These are phyloP conservation scores for Aulostomus chinensis DNA, from an alignment of 2,797 vertebrate genomes.

Conservation along the genomic window DNA sequence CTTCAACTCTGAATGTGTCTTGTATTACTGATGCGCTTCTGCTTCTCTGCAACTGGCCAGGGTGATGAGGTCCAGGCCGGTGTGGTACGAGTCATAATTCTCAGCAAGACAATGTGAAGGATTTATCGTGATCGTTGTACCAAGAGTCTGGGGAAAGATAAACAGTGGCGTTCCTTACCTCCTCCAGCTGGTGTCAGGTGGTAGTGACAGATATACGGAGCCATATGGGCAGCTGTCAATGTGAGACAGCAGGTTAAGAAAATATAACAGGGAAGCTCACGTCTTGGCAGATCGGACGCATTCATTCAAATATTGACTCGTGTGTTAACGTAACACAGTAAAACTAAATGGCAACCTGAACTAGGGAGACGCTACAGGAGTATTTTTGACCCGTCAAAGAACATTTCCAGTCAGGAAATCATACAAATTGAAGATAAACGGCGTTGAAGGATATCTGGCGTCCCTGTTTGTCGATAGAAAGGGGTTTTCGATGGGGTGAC, in stretches of 20 bases:
- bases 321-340: too few relatives aligned
- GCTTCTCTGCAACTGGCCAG: not conserved
- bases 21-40: too few relatives aligned
- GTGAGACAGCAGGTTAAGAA: conserved; percentile 83
- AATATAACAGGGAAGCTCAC: conserved; percentile 39
- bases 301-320: too few relatives aligned
- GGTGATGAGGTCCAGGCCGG: not conserved
- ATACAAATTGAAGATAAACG: too few relatives aligned
- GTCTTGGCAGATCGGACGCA: conserved; percentile 14
- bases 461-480: conserved; percentile 94
- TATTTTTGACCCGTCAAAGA: too few relatives aligned
- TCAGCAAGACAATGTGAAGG: not conserved
- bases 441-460: conserved; percentile 92
- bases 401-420: too few relatives aligned
- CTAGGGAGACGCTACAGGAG: too few relatives aligned
- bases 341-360: too few relatives aligned
- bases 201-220: conserved; percentile 90
- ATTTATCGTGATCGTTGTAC: not conserved
- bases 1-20: too few relatives aligned
- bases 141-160: conserved; percentile 11
- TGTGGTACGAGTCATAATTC: not conserved
- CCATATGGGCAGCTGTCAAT: conserved; percentile 94
- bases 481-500: conserved; percentile 89
- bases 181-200: conserved; percentile 92
- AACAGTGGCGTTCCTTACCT: conserved; percentile 77